Evolutionary conservation across 2,113 vertebrate genomes (phyloP).

Genomic region (Pluvianellus socialis): DNA sequence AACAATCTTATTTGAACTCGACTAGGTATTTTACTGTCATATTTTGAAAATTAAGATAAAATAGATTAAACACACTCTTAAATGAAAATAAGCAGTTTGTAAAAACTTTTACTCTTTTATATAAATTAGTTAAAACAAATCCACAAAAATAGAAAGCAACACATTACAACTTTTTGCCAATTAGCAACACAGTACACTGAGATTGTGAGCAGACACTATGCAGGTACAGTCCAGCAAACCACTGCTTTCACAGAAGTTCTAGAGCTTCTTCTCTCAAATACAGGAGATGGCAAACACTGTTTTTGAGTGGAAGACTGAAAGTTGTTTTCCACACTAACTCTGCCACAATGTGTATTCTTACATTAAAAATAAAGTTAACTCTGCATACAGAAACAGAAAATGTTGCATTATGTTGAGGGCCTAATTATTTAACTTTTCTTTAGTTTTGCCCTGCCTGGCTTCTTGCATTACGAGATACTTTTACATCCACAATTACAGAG

Average conservation of each 20-base stretch:
- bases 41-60: background rate
- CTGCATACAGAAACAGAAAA: background rate
- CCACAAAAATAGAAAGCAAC: background rate
- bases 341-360: background rate
- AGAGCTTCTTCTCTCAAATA: background rate
- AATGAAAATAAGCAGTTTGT: background rate
- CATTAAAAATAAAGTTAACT: background rate
- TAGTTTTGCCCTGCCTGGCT: background rate
- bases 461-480: background rate
- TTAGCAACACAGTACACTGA: background rate
- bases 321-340: slow-evolving; percentile 21
- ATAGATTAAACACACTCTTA: background rate
- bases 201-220: background rate
- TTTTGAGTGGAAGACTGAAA: slow-evolving; percentile 46
- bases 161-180: background rate
- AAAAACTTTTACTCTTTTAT: background rate
- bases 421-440: background rate
- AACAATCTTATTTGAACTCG: background rate
- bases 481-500: background rate
- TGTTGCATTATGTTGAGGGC: background rate
- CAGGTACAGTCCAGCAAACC: background rate
- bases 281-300: background rate
- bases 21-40: background rate
- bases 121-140: background rate
- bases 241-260: background rate